Base-by-base conservation (phyloP, 2,888 invertebrate genomes). In the Watsonalla binaria region DNA sequence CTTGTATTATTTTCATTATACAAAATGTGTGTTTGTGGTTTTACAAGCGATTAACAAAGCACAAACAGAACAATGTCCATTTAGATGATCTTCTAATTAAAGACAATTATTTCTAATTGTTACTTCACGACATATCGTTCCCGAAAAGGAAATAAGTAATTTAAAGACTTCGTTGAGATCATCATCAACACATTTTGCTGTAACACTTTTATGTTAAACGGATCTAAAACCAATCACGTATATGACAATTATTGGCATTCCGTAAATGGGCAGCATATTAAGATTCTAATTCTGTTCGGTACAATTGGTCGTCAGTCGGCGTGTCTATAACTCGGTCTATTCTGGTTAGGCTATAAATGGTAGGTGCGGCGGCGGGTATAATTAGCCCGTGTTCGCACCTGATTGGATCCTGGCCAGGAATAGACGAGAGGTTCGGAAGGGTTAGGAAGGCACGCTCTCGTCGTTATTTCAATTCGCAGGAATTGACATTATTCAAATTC, bases 351-450 rank as follows among this genome's bases (percentile, higher is more conserved):
- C 85, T 88, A 87, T 86, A 86, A 83, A 72, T 76, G 81, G 79
- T 65, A 62, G 83, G 81, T 75, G 72, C 68, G 73, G 78, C 70
- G 66, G 63, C 70, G 70, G 66, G 68, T 88, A 89, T 84, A 76
- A 82, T 86, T 86, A 86, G 87, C 82, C 76, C 70, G 67, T 66
- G 77, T 82, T 84, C 78, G 80, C 86, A 86, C 86, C 85, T 85
- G 85, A 86, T 87, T 89, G 89, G 88, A 82, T 62, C 63, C 53
- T 62, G 59, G 88, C 88, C 88, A 87, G 84, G 68, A 70, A 74
- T 73, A 72, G 8, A 8, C 11, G 11, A 11, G 42, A 42, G 42
- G 42, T 11, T 42, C 42, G 11, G 9, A 11, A 9, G 42, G 9
- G 8, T 11, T 42, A 42, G 11, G 42, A 42, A 42, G 42, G 11